Base-by-base conservation (phyloP, 23 tunicate genomes). In the Styela plicata region DNA sequence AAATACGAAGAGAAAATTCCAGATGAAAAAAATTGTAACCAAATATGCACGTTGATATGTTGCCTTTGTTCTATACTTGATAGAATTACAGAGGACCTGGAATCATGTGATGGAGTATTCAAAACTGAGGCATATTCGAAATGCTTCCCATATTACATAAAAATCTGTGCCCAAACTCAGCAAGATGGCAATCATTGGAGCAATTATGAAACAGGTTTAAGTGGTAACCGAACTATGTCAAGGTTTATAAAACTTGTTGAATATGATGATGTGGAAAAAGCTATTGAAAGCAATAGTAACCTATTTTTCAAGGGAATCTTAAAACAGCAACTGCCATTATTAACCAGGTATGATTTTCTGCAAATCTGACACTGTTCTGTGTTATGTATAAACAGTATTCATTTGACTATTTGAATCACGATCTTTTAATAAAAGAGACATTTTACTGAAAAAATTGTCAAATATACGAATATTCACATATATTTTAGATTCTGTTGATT, bases 261-360 rank as follows among this genome's bases (percentile, higher is more conserved):
- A 44, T 44, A 44, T 44, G 10, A 13, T 5, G 13, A 13, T 13
- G 57, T 44, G 57, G 57, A 13, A 44, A 13, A 44, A 7, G 57
- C 57, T 13, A 7, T 44, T 7, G 57, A 44, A 44, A 13, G 13
- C 13, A 44, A 13, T 7, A 44, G 57, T 13, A 44, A 44, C 13
- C 10, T 5, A 44, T 5, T 44, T 44, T 44, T 44, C 13, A 44
- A 44, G 13, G 13, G 57, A 7, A 44, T 7, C 7, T 44, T 44
- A 13, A 44, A 44, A 44, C 7, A 44, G 57, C 57, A 44, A 44
- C 10, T 67, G 13, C 0, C 71, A 19, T 1, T 67, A 23, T 0
- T 67, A 29, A 67, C 22, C 71, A 67, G 71, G 71, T 67, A 16
- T n/a, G n/a, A n/a, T n/a, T n/a, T n/a, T n/a, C n/a, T n/a, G n/a